Evolutionary conservation across 1,140 invertebrate species (phyloP), one percentile per base, ranked within the genome.

Genomic region (Hylyphantes graminicola): DNA sequence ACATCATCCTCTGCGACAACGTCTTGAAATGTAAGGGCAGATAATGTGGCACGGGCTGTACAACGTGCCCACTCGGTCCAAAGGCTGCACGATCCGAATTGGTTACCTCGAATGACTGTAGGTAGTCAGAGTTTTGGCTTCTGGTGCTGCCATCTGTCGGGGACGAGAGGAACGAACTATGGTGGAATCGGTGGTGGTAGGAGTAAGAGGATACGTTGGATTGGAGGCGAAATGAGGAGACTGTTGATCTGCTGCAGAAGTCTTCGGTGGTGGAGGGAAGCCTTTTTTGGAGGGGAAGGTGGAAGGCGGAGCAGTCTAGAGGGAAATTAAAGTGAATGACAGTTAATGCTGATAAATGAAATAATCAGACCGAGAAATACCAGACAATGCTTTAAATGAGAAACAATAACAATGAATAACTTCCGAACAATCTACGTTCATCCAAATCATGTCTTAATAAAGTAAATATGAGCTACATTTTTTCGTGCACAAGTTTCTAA

Each of bases 1-100:
- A 85, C 50, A 85, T 51, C 70, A 85, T 75, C 59, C 74, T 61
- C 50, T 85, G 85, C 4, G 77, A 81, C 21, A 81, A 85, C 9
- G 85, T 63, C 63, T 85, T 85, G 0, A 85, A 55, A 10, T 78
- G 76, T 0, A 85, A 59, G 11, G 85, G 78, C 15, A 85, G 51
- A 19, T 85, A 85, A 8, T 85, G 85, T 9, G 85, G 85, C 6
- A 85, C 85, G 3, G 85, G 85, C 54, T 85, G 85, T 4, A 85
- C 78, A 8, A 85, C 65, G 12, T 79, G 70, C 0, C 77, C 13
- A 10, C 57, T 59, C 10, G 77, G 51, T 1, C 67, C n/a, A 10
- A 17, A n/a, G 53, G 21, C 53, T 48, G 79, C 53, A 51, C 59
- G 35, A 2, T 72, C 68, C 5, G 79, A 15, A 21, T n/a, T 48